Base-by-base conservation (phyloP, 1,140 invertebrate species). In the Homarus americanus region DNA sequence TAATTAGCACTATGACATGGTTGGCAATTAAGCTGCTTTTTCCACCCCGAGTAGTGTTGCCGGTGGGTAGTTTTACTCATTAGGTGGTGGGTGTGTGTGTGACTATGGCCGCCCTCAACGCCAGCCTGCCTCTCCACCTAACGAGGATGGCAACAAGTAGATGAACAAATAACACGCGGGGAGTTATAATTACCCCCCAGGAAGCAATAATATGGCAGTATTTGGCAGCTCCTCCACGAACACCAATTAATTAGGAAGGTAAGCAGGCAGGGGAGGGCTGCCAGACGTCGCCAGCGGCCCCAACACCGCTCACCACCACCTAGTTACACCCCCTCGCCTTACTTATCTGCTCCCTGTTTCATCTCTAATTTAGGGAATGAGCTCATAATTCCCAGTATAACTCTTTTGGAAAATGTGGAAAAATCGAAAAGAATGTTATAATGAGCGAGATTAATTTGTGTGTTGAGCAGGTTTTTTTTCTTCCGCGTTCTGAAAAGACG, bases 171-270 rank as follows among this genome's bases (percentile, higher is more conserved):
- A 72, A 72, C 34, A 41, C n/a, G 69, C 1, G 32, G 44, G 40
- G 69, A 75, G 69, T 75, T 1, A 49, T 75, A 73, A 75, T 44
- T 75, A 73, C 24, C 44, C 76, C 24, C 1, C 38, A 53, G 69
- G 69, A 73, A 41, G 66, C 32, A 34, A 85, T 85, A 53, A 85
- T 85, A 85, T 85, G 69, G 83, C n/a, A 34, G 66, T 75, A 36
- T 85, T 85, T 85, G 83, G 83, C 83, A 73, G 66, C 83, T 73
- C 83, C 83, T 85, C 44, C 83, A 75, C 83, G 40, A 73, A 85
- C 83, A 85, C 69, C 83, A 85, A 85, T 85, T 85, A 85, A 85
- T 85, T 85, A 85, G 83, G 69, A 85, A 85, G 83, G 83, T 85
- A 85, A 85, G 83, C 83, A 85, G 83, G 83, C 40, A 79, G 76